Conservation (phyloP, 2,113 vertebrate species). For the Etia nguti region DNA sequence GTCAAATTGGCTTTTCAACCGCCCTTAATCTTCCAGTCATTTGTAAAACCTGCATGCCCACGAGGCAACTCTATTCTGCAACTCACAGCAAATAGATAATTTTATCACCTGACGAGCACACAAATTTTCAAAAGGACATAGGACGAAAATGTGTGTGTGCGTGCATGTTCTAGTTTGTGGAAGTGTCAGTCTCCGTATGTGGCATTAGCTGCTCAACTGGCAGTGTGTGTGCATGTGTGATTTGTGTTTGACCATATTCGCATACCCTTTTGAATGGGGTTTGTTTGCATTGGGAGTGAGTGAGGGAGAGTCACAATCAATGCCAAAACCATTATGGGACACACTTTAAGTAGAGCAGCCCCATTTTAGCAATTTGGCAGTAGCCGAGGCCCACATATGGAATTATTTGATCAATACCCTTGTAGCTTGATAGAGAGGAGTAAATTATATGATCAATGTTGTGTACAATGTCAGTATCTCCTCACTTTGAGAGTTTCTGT, state of each 20-base stretch:
- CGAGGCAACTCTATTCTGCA: conserved; percentile 40
- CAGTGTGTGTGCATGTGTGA: not conserved
- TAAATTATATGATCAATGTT: conserved; percentile 81
- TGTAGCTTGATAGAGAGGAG: conserved; percentile 74
- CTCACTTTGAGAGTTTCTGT: conserved; percentile 28
- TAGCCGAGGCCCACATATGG: conserved; percentile 65
- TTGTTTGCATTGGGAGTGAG: conserved; percentile 70
- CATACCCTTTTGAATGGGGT: conserved; percentile 48
- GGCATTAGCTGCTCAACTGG: not conserved
- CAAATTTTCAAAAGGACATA: conserved; percentile 34
- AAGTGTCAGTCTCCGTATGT: not conserved
- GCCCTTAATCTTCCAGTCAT: conserved; percentile 68
- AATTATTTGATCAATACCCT: conserved; percentile 79
- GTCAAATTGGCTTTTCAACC: conserved; percentile 72
- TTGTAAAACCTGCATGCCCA: conserved; percentile 43
- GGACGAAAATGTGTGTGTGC: not conserved
- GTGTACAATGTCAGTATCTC: conserved; percentile 37
- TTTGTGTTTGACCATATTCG: conserved; percentile 9
- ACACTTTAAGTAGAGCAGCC: conserved; percentile 66
- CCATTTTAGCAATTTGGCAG: conserved; percentile 73
- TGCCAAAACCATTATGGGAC: conserved; percentile 71
- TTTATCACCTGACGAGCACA: conserved; percentile 56
- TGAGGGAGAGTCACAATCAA: conserved; percentile 61
- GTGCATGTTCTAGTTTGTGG: not conserved
- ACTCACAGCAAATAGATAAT: conserved; percentile 50